Evolutionary conservation across 2,888 invertebrate genomes (phyloP).

Genomic region (Bugulina stolonifera): DNA sequence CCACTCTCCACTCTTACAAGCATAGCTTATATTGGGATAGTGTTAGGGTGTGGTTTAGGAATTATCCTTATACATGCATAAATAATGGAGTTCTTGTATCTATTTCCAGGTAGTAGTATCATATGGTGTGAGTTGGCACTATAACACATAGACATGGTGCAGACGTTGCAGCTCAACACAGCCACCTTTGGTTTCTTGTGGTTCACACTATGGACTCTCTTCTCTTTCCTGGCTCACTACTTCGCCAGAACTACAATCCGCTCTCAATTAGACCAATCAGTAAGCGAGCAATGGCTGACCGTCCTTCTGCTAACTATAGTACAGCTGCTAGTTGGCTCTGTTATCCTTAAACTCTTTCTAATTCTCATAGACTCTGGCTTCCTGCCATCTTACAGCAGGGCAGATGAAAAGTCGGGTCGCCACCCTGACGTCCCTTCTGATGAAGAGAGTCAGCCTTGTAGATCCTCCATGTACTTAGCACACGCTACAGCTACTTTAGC

Average conservation of each 20-base stretch:
- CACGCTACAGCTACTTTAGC: constrained; percentile 32
- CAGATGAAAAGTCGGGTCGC: neutral
- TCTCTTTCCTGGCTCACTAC: constrained; percentile 28
- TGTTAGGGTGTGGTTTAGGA: no score
- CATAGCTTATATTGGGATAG: no score
- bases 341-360: neutral
- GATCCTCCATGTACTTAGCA: neutral
- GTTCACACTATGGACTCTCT: constrained; percentile 25
- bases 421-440: neutral
- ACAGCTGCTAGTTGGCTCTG: constrained; percentile 5
- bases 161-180: neutral
- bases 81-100: no score
- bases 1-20: no score
- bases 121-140: no score
- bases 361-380: neutral
- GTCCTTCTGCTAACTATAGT: constrained; percentile 18
- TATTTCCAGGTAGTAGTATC: no score
- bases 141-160: no score
- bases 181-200: neutral
- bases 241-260: constrained; percentile 18
- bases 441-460: neutral
- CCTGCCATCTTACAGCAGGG: neutral
- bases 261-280: neutral
- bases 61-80: no score
- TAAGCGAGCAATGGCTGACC: constrained; percentile 10